These are phyloP conservation scores for Lottia gigantea DNA, from an alignment of 2,888 invertebrate species.

Conservation along the genomic window DNA sequence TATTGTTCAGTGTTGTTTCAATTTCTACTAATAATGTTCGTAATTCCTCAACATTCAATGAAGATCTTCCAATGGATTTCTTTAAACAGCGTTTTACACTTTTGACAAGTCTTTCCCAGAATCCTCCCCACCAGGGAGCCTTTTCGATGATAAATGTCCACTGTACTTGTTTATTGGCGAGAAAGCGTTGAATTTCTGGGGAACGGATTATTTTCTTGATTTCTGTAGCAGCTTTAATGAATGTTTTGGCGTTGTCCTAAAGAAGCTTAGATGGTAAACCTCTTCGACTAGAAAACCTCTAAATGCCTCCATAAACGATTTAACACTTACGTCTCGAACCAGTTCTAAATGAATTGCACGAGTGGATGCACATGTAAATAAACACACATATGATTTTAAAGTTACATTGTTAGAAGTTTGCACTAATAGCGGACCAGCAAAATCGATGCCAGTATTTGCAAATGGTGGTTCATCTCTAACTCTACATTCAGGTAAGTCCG, in stretches of 20 bases:
- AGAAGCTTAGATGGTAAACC: neutral
- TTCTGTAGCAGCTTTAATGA: neutral
- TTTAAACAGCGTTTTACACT: too few relatives aligned
- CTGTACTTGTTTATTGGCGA: too few relatives aligned
- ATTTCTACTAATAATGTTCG: too few relatives aligned
- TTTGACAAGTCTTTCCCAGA: too few relatives aligned
- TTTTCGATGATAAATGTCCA: too few relatives aligned
- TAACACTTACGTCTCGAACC: slow-evolving; percentile 26
- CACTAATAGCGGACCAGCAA: slow-evolving; percentile 33
- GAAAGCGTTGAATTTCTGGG: too few relatives aligned
- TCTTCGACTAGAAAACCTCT: slow-evolving; percentile 21
- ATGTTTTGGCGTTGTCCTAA: neutral
- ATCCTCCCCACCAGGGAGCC: too few relatives aligned
- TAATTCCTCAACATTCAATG: too few relatives aligned
- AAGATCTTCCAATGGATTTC: too few relatives aligned
- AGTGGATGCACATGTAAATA: slow-evolving; percentile 31
- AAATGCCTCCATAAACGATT: slow-evolving; percentile 34
- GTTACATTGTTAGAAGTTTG: slow-evolving; percentile 32
- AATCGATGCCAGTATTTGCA: slow-evolving; percentile 30
- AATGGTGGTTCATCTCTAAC: slow-evolving; percentile 24
- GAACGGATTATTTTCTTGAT: too few relatives aligned
- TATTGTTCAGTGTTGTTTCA: too few relatives aligned
- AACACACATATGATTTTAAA: slow-evolving; percentile 32
- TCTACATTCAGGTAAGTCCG: neutral
- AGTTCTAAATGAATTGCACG: slow-evolving; percentile 36